Base-by-base conservation (phyloP, 1,140 invertebrate species). In the Dolichoris vasculosae region DNA sequence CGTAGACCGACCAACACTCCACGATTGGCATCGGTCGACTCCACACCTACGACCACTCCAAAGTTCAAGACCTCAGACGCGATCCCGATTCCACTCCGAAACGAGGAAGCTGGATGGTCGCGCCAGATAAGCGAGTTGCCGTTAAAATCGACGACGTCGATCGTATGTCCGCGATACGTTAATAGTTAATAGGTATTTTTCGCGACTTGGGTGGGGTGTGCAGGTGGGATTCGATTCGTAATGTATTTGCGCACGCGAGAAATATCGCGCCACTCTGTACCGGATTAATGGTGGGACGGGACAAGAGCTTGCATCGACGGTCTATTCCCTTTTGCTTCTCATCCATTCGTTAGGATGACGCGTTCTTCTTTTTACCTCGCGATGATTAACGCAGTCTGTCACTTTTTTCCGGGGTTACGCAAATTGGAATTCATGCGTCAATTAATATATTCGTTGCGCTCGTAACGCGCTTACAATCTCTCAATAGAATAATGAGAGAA, bases 81-180 rank as follows among this genome's bases (percentile, higher is more conserved):
- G 35, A 32, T 9, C 43, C 26, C 75, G 75, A 84, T 82, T 30
- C 13, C 32, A 59, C 73, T 59, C 40, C 59, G 84, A 86, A 75
- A 78, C 59, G 59, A 85, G 38, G 78, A 79, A 84, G 84, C 83
- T 40, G 73, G 83, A 80, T 84, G 40, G 69, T 84, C 76, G 76
- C 46, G 11, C 23, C 30, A 73, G 55, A 67, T 77, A 76, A 83
- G 63, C 40, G 55, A 55, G 71, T 80, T 87, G 71, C 84, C 87
- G 82, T 77, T 87, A 88, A 90, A 89, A 87, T 88, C 83, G 87
- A 87, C 17, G 75, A 51, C 13, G 76, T 9, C 59, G 78, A 40
- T 38, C 51, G 48, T 26, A 48, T 55, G 38, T 38, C 35, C 55
- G 38, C 32, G 77, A 23, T 79, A 63, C 77, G 15, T 63, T 79